Evolutionary conservation across 2,113 vertebrate genomes (phyloP), one percentile per base, ranked within the genome.

Genomic region (Loxodonta africana): DNA sequence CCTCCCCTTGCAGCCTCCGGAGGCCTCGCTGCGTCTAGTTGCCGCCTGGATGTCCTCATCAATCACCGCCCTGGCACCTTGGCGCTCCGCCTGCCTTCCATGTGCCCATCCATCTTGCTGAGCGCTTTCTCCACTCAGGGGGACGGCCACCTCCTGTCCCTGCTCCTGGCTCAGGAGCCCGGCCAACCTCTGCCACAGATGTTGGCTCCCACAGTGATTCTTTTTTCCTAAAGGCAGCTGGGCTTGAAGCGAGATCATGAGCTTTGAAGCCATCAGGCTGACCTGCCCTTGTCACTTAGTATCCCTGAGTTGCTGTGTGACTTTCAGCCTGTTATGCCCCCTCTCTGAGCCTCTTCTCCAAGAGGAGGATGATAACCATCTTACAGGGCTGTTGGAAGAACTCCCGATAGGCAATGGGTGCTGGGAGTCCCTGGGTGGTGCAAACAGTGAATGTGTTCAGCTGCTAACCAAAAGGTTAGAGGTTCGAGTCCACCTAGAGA

Each of bases 41-140:
- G 41, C 84, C 5, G 83, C 87, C 5, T 0, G 53, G 51, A 86
- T 88, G 93, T 91, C 88, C 84, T 65, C 92, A 97, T 97, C 94
- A 77, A 91, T 97, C 94, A 96, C 87, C 48, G 60, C 67, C 77
- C 48, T 4, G 53, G 88, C 14, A 21, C 60, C 28, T 17, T 51
- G 37, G 63, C 15, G 1, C 78, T 88, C 73, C 6, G 46, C 44
- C 10, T 0, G 26, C 69, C 74, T n/a, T 46, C 25, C 6, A 33
- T 12, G 37, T 41, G 23, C 62, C 53, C 62, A 88, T 88, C 51
- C 82, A 20, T 91, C 89, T 86, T 69, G 67, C 82, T 2, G 48
- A 60, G 30, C 57, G 82, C 94, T 71, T 44, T 30, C 21, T n/a
- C 53, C 15, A 0, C 87, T 67, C 78, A 2, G 92, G 71, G 2